These are phyloP conservation scores for Drosophila triauraria DNA, from an alignment of 1,140 invertebrate genomes.

Conservation along the genomic window DNA sequence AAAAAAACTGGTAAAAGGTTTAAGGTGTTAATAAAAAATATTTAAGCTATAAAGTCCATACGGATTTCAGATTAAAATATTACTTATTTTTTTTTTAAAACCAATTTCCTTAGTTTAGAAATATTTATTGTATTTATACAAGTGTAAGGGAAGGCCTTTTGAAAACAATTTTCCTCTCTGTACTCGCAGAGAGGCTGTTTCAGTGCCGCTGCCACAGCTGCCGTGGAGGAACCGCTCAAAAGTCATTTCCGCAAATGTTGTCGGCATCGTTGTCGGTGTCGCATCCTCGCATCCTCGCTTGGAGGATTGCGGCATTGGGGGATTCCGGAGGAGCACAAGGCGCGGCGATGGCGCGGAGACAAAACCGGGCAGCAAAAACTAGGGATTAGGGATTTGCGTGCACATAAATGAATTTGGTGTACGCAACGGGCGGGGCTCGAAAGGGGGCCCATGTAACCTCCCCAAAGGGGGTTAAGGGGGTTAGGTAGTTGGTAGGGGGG, in stretches of 20 bases:
- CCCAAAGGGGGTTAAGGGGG: constrained; percentile 5
- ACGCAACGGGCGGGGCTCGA: constrained; percentile 35
- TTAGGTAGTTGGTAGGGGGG: neutral
- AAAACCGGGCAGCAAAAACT: constrained; percentile 71
- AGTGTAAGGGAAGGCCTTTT: too few species aligned
- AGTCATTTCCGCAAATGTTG: constrained; percentile 81
- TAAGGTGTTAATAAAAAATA: too few species aligned
- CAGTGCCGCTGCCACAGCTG: constrained; percentile 54
- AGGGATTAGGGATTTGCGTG: constrained; percentile 82
- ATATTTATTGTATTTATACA: too few species aligned
- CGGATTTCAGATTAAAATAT: too few species aligned
- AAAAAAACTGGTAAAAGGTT: neutral
- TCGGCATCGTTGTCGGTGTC: constrained; percentile 60
- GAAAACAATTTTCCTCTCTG: neutral
- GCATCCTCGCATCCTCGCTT: constrained; percentile 47
- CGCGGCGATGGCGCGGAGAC: constrained; percentile 26
- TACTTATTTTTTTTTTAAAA: too few species aligned
- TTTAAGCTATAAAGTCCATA: too few species aligned
- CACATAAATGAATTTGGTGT: constrained; percentile 82
- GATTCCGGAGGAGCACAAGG: constrained; percentile 17
- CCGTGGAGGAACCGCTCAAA: constrained; percentile 75
- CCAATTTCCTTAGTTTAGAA: too few species aligned
- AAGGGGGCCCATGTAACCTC: neutral
- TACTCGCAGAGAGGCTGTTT: constrained; percentile 7
- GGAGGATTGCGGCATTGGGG: constrained; percentile 20